Evolutionary conservation across 2,888 invertebrate genomes (phyloP), one percentile per base, ranked within the genome.

Genomic region (Leptarthrus brevirostris): DNA sequence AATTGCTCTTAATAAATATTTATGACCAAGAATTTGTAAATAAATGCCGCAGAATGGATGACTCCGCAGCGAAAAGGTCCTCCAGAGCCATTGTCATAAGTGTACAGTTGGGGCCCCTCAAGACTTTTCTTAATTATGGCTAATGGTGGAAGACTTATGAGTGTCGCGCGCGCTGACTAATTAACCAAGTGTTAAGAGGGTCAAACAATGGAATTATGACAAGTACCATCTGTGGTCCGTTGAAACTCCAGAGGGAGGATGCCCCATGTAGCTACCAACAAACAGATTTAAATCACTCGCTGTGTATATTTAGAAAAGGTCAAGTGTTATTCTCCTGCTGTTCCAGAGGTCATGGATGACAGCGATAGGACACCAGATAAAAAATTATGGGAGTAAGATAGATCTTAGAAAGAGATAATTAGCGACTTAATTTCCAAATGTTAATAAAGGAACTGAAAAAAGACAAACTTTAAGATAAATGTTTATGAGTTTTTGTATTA

Each of bases 91-190:
- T 72, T 36, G 56, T 66, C 64, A 49, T 49, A 40, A 44, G 58
- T 34, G 70, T 66, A 16, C 58, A 69, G 44, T 47, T 47, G 40
- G 53, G 20, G 47, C 53, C 73, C 66, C 61, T 70, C 56, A 34
- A 56, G 61, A 56, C 40, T 40, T 73, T 61, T 61, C 75, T 75
- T 73, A 75, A 75, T 75, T 75, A 73, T 53, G 30, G 66, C 47
- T 52, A 69, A 70, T 70, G 69, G 53, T 26, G 26, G 44, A 53
- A 53, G 66, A 56, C 61, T 76, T 72, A 72, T 76, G 66, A 71
- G 70, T 76, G 76, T 76, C 76, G 76, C 76, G 76, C 74, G 74
- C 76, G 76, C 74, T 76, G 76, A 76, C 73, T 76, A 76, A 76
- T 76, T 76, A 76, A 56, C 54, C 26, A 69, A 61, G 74, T 76